These are phyloP conservation scores for Mallotus villosus DNA, from an alignment of 2,797 vertebrate genomes.

Conservation along the genomic window DNA sequence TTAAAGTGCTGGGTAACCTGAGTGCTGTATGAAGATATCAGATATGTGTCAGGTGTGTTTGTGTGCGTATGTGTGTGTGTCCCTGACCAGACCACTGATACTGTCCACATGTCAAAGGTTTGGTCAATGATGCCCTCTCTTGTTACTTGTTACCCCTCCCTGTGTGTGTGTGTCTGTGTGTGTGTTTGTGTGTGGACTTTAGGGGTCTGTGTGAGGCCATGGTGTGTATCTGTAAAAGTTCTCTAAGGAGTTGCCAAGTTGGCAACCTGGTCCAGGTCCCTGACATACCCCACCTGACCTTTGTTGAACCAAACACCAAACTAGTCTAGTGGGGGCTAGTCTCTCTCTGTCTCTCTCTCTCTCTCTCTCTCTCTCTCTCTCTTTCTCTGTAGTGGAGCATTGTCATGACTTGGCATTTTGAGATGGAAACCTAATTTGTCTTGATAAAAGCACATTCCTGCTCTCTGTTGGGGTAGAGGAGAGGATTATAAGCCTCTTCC, in stretches of 20 bases:
- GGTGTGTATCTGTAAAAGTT: conserved; percentile 59
- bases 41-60: conserved; percentile 49
- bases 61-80: conserved; percentile 14
- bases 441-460: conserved; percentile 59
- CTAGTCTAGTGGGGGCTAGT: neutral
- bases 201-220: neutral
- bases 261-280: neutral
- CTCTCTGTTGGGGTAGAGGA: conserved; percentile 44
- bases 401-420: conserved; percentile 24
- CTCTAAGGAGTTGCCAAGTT: conserved; percentile 52
- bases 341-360: conserved; percentile 12
- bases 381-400: neutral
- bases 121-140: conserved; percentile 71
- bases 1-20: conserved; percentile 72
- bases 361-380: conserved; percentile 2
- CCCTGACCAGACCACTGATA: conserved; percentile 66
- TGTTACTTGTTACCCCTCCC: conserved; percentile 70
- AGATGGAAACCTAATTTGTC: conserved; percentile 36
- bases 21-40: conserved; percentile 73
- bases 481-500: conserved; percentile 59
- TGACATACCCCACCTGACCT: conserved; percentile 24
- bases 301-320: conserved; percentile 27
- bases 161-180: neutral
- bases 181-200: neutral
- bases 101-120: conserved; percentile 65